A percentile compares a stretch with the other conserved stretches of the same genome.
phyloP scores from a whole-genome alignment of 2,797 vertebrate genomes.

The Fratercula arctica region DNA sequence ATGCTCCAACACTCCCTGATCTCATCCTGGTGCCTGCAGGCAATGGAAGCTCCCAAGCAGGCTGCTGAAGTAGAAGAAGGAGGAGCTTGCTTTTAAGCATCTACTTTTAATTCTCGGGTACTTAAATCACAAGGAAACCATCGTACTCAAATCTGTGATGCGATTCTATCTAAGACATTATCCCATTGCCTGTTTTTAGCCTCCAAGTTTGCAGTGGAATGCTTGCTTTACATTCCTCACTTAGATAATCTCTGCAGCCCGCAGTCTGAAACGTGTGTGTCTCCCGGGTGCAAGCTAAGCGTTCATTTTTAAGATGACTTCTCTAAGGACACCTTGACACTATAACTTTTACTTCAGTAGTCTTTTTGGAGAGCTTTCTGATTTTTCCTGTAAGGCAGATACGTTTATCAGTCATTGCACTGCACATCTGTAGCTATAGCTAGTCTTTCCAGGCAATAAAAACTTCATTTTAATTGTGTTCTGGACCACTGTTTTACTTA shows the following conservation, averaged over 20 bases:
- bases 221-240: not conserved
- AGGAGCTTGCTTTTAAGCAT: not conserved
- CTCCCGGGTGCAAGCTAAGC: not conserved
- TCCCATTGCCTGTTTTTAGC: not conserved
- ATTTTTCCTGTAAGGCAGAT: not conserved
- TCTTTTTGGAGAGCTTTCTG: not conserved
- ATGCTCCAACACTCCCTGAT: not conserved
- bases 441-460: not conserved
- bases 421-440: not conserved
- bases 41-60: not conserved
- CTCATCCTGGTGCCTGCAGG: not conserved
- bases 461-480: not conserved
- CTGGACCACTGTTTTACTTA: not conserved
- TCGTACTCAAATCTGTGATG: conserved; percentile 21
- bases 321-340: not conserved
- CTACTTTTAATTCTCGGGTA: conserved; percentile 1
- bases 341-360: not conserved
- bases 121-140: conserved; percentile 7
- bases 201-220: not conserved
- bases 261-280: not conserved
- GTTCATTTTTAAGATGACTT: not conserved
- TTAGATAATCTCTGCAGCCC: not conserved
- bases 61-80: not conserved
- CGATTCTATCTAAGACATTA: not conserved
- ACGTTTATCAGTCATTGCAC: not conserved